Conservation (phyloP, 1,140 invertebrate genomes). For the Prorops nasuta region DNA sequence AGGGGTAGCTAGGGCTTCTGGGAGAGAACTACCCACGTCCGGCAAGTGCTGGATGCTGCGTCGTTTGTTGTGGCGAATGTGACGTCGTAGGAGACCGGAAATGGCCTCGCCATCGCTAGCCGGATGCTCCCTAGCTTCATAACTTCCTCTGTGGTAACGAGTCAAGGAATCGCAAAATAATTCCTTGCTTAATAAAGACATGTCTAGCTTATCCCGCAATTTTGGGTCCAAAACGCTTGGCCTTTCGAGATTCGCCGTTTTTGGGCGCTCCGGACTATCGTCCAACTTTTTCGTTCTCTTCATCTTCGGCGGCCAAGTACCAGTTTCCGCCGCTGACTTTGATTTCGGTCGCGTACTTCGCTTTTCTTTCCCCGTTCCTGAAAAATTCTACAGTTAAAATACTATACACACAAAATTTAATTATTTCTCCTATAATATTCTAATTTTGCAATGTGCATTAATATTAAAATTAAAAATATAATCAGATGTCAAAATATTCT, state of each 20-base stretch:
- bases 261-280: conserved; percentile 45
- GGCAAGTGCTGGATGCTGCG: conserved; percentile 30
- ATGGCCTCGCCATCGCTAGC: too few relatives aligned
- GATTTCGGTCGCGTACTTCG: conserved; percentile 18
- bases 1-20: too few relatives aligned
- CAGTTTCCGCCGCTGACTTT: conserved; percentile 30
- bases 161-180: conserved; percentile 51
- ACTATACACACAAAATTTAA: too few relatives aligned
- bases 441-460: too few relatives aligned
- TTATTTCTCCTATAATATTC: too few relatives aligned
- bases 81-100: conserved; percentile 1
- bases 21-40: conserved; percentile 2
- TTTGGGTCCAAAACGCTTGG: conserved; percentile 59
- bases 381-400: too few relatives aligned
- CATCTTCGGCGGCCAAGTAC: conserved; percentile 52
- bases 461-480: too few relatives aligned
- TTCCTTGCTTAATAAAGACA: conserved; percentile 62
- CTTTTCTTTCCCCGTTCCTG: conserved; percentile 12
- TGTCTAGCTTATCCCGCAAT: conserved; percentile 60
- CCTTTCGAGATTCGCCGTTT: conserved; percentile 61
- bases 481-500: too few relatives aligned
- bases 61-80: too few relatives aligned
- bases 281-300: conserved; percentile 22
- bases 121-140: too few relatives aligned
- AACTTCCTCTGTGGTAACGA: too few relatives aligned